phyloP scores from a whole-genome alignment of 64 coral and sea anemone genomes.

The Pocillopora verrucosa region DNA sequence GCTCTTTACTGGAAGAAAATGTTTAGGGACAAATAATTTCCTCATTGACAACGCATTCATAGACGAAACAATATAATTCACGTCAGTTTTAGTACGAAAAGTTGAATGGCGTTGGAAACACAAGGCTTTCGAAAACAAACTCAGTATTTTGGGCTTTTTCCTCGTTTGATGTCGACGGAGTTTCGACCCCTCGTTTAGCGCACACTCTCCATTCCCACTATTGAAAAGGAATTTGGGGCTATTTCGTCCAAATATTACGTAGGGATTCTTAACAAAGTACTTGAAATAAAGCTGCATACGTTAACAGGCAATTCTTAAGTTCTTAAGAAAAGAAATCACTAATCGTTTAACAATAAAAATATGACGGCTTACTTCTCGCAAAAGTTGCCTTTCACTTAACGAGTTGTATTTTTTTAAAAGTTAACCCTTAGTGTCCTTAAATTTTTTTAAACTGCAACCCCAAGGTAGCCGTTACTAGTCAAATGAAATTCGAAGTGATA shows the following conservation, averaged over 20 bases:
- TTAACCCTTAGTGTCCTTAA: neutral
- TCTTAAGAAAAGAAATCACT: neutral
- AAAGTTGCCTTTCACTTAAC: neutral
- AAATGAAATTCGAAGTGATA: neutral
- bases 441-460: neutral
- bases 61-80: neutral
- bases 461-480: neutral
- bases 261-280: neutral
- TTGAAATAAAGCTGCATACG: neutral
- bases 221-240: neutral
- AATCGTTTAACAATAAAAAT: neutral
- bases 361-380: neutral
- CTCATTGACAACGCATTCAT: neutral
- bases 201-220: neutral
- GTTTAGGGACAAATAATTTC: neutral
- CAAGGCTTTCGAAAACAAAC: neutral
- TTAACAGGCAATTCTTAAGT: neutral
- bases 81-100: neutral
- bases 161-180: neutral
- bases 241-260: neutral
- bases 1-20: neutral
- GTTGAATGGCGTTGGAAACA: neutral
- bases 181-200: neutral
- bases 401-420: too few species aligned
- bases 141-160: neutral